Evolutionary conservation across 1,140 invertebrate genomes (phyloP).

Genomic region (Drosophila quadrilineata): DNA sequence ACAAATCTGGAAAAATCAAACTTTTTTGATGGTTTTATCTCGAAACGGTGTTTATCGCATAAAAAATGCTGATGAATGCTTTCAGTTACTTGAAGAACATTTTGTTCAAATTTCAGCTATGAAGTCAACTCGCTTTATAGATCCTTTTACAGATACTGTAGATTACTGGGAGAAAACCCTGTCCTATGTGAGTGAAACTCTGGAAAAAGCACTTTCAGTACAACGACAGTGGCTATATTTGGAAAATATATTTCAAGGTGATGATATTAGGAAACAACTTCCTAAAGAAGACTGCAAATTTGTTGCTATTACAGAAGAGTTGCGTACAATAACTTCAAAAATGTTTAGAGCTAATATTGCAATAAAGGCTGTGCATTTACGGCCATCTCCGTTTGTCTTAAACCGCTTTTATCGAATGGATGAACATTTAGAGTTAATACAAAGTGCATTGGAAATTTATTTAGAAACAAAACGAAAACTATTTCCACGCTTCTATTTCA

Average conservation of each 20-base stretch:
- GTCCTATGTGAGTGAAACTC: conserved; percentile 88
- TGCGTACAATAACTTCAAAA: conserved; percentile 87
- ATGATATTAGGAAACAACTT: conserved; percentile 92
- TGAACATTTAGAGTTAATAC: conserved; percentile 86
- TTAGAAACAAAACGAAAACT: conserved; percentile 91
- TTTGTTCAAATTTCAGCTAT: conserved; percentile 89
- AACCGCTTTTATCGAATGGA: conserved; percentile 85
- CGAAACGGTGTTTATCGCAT: conserved; percentile 86
- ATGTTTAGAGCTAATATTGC: conserved; percentile 83
- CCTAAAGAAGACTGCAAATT: conserved; percentile 90
- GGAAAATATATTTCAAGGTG: conserved; percentile 92
- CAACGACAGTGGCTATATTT: conserved; percentile 92
- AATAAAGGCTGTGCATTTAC: conserved; percentile 83
- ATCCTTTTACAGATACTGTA: conserved; percentile 90
- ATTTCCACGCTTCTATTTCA: conserved; percentile 93
- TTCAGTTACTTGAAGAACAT: conserved; percentile 88
- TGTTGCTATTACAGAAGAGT: conserved; percentile 86
- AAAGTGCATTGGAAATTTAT: conserved; percentile 90
- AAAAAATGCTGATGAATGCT: conserved; percentile 87
- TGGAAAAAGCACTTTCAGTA: conserved; percentile 88
- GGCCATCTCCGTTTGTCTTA: conserved; percentile 83
- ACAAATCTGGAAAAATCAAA: conserved; percentile 87
- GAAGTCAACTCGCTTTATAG: conserved; percentile 93
- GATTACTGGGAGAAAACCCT: conserved; percentile 92
- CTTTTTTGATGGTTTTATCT: conserved; percentile 87